Percentiles rank a stretch among this genome's conserved stretches.
Conservation (phyloP, 2,888 invertebrate species). For the Lithophane socia region DNA sequence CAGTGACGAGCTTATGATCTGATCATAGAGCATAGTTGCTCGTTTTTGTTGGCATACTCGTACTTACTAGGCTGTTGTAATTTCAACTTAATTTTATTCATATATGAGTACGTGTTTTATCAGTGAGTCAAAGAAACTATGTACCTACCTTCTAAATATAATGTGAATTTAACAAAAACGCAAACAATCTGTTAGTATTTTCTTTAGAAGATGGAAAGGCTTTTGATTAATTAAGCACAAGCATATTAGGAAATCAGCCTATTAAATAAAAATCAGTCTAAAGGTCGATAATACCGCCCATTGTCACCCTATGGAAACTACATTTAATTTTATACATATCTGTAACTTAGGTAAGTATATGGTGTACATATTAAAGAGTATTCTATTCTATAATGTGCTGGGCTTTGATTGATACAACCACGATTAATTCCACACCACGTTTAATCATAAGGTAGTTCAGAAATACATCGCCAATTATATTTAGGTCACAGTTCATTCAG, state of each 20-base stretch:
- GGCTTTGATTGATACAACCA: constrained; percentile 3
- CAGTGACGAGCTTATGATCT: background rate
- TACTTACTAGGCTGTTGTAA: background rate
- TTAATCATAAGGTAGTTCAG: background rate
- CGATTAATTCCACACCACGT: background rate
- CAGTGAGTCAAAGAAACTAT: background rate
- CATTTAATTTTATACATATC: too few species aligned
- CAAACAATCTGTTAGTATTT: background rate
- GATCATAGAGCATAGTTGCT: constrained; percentile 17
- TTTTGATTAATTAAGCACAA: too few species aligned
- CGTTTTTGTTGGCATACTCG: background rate
- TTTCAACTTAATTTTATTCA: too few species aligned
- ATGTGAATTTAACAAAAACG: constrained; percentile 2
- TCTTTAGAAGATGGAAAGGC: background rate
- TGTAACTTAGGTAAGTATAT: too few species aligned
- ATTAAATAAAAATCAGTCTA: too few species aligned
- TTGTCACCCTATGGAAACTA: too few species aligned
- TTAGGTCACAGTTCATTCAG: constrained; percentile 32
- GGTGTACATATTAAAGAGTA: background rate
- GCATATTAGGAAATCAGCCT: too few species aligned
- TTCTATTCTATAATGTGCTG: background rate
- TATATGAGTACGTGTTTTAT: background rate
- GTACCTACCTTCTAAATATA: background rate
- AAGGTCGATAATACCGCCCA: too few species aligned
- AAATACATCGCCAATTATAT: background rate